Evolutionary conservation across 2,888 invertebrate species (phyloP), one percentile per base, ranked within the genome.

Genomic region (Athripsodes cinereus): DNA sequence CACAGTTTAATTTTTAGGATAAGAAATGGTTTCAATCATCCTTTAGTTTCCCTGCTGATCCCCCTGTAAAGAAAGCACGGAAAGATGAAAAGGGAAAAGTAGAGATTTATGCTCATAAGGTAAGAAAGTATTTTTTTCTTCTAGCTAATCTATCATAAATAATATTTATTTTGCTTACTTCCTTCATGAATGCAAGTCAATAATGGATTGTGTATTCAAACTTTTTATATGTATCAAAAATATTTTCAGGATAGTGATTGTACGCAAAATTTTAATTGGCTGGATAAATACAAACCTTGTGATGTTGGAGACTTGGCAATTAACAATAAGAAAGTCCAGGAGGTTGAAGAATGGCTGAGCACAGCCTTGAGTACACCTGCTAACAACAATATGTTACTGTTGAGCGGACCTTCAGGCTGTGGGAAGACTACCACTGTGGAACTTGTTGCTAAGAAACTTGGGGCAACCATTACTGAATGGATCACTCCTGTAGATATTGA

Each of bases 371-470:
- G 52, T 22, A 59, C 59, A 20, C 49, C 65, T 62, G 22, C 49
- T 76, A 71, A 74, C 0, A 72, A 75, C 63, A 74, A 79, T 53
- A 81, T 90, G 63, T 73, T 93, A 40, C 70, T 94, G 2, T 65
- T 95, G 20, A 86, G 86, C 6, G 95, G 95, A 0, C 90, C 94
- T 20, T 83, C 92, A 1, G 95, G 95, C 0, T 83, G 85, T 68
- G 93, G 92, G 0, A 95, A 95, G 75, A 90, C 92, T 1, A 81
- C 85, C 1, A 84, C 90, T 1, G 66, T 93, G 1, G 80, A 77
- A 58, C 78, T 85, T 8, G 65, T 93, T 10, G 87, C 89, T 34
- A 76, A 79, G 55, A 82, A 85, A 65, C 71, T 85, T 62, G 75
- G 78, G 22, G 72, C 82, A 31, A 80, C 81, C 65, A 67, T 90